Percentiles rank a stretch among this genome's conserved stretches.
Conservation (phyloP, 2,797 vertebrate genomes). For the Rousettus madagascariensis region DNA sequence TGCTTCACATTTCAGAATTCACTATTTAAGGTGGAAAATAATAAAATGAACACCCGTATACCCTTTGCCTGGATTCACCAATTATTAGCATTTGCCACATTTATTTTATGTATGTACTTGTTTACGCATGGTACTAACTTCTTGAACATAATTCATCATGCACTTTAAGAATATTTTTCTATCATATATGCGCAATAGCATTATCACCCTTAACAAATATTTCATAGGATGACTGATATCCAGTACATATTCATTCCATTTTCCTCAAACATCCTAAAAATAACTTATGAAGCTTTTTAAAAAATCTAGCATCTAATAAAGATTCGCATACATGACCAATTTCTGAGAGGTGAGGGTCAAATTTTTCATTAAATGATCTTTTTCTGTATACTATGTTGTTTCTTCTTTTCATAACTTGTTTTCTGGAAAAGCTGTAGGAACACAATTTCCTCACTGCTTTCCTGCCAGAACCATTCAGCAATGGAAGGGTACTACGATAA, state of each 20-base stretch:
- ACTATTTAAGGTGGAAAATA: conserved; percentile 15
- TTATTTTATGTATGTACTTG: not conserved
- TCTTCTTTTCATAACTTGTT: not conserved
- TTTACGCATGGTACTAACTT: not conserved
- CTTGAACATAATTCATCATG: conserved; percentile 5
- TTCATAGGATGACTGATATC: not conserved
- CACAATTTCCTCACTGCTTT: not conserved
- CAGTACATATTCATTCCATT: not conserved
- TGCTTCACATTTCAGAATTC: conserved; percentile 29
- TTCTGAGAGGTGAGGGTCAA: conserved; percentile 26
- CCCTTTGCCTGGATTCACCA: not conserved
- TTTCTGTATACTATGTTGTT: not conserved
- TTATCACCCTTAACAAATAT: not conserved
- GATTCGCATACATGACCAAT: not conserved
- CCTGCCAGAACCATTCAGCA: not conserved
- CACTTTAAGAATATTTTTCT: not conserved
- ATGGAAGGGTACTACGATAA: not conserved
- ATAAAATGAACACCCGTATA: not conserved
- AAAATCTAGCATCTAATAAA: not conserved
- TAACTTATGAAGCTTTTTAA: not conserved
- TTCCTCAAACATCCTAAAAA: conserved; percentile 37
- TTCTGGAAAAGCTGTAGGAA: conserved; percentile 34
- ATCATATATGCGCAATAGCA: not conserved
- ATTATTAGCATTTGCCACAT: not conserved
- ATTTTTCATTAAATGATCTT: not conserved